Base-by-base conservation (phyloP, 1,140 invertebrate species). In the Drosophila burlai region DNA sequence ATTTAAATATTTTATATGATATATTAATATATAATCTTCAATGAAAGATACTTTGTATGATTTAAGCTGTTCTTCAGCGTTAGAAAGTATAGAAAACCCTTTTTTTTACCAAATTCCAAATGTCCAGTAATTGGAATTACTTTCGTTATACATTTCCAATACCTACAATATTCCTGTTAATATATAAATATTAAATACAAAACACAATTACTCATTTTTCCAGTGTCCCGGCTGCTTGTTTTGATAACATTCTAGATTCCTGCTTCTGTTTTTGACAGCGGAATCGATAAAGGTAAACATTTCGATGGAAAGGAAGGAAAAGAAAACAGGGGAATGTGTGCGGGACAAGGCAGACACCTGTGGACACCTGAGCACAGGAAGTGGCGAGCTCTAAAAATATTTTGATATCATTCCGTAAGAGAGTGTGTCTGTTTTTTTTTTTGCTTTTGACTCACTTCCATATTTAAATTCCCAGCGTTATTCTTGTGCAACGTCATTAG, bases 401-500 rank as follows among this genome's bases (percentile, higher is more conserved):
- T 54, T 55, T 68, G 67, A 54, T 71, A 71, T 43, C 63, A 67
- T 71, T 63, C 36, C 21, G 54, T 55, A 24, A 26, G 52, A 55
- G 31, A 24, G 52, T 10, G 13, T 43, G 9, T 43, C 16, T 63
- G 10, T 21, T 4, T 45, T 21, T 13, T 40, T 40, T 40, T 21
- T 16, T 40, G 13, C 16, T 42, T 16, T 42, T 49, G 15, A 16
- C 36, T 45, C 4, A 38, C 36, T 54, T 55, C 10, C 38, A 55
- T 71, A 71, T 71, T 71, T 55, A 71, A 71, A 71, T 71, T 55
- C 47, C 42, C 40, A 68, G 36, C 34, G 10, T 7, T 46, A 10
- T 21, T 24, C 40, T 68, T 71, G 45, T 68, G 64, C 64, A 68
- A 71, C 64, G 64, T 71, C 67, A 71, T 74, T 74, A 74, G 47